phyloP scores from a whole-genome alignment of 2,888 invertebrate genomes.

The Orthosia incerta region DNA sequence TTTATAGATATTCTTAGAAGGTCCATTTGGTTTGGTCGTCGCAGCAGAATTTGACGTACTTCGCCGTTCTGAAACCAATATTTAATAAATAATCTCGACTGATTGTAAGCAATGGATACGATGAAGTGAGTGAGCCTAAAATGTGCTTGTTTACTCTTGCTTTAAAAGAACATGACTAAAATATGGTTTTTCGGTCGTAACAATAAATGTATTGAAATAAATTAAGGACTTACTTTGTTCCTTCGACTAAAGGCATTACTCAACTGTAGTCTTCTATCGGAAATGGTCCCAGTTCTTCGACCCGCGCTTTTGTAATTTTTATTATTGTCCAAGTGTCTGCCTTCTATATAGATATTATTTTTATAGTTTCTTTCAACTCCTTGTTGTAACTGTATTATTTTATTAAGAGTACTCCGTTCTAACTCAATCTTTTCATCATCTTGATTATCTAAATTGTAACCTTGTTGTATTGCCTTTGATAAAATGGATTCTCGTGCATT shows the following conservation, averaged over 20 bases:
- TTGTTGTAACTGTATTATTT: constrained; percentile 7
- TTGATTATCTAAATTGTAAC: constrained; percentile 1
- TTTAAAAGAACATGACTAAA: too few species aligned
- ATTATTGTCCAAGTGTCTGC: background rate
- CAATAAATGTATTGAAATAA: too few species aligned
- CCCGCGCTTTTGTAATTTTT: background rate
- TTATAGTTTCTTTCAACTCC: background rate
- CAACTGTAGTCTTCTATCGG: constrained; percentile 2
- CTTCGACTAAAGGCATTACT: background rate
- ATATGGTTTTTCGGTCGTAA: too few species aligned
- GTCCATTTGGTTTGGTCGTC: constrained; percentile 8
- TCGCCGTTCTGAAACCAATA: constrained; percentile 19
- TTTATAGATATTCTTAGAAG: background rate
- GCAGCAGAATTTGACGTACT: background rate
- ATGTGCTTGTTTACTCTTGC: too few species aligned
- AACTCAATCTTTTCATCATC: background rate
- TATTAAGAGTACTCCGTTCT: constrained; percentile 3
- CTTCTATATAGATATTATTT: background rate
- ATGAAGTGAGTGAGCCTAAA: too few species aligned
- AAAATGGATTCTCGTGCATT: constrained; percentile 9
- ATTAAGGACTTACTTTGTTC: constrained; percentile 17
- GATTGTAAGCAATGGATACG: too few species aligned
- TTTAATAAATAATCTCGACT: too few species aligned
- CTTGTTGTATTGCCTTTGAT: background rate
- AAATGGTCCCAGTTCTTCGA: background rate